phyloP scores from a whole-genome alignment of 2,113 vertebrate species.

The Fregetta grallaria region DNA sequence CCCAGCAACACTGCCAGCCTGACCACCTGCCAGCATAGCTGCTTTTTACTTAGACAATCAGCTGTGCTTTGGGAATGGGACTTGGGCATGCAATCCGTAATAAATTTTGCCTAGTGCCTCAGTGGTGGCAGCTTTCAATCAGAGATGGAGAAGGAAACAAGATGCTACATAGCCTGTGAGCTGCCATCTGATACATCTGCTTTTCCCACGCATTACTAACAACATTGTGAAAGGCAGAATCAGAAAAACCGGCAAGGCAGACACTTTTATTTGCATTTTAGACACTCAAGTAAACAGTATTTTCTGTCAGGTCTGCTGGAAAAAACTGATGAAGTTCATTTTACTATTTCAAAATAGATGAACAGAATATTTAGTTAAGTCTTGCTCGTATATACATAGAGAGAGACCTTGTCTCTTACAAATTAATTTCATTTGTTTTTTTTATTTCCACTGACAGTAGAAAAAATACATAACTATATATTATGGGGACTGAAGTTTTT shows the following conservation, averaged over 20 bases:
- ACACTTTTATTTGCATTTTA: slow-evolving; percentile 7
- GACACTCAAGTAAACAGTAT: not conserved
- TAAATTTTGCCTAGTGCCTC: not conserved
- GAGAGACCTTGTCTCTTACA: not conserved
- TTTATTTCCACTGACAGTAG: slow-evolving; percentile 18
- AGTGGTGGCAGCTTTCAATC: not conserved
- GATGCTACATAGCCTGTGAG: not conserved
- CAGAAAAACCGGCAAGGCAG: not conserved
- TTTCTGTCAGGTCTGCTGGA: not conserved
- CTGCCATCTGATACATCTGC: not conserved
- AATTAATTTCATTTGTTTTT: not conserved
- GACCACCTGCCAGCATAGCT: not conserved
- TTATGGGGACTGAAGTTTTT: slow-evolving; percentile 27
- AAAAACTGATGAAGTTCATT: not conserved
- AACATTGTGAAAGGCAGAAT: not conserved
- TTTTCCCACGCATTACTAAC: not conserved
- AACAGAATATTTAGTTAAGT: not conserved
- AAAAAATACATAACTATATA: not conserved
- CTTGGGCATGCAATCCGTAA: not conserved
- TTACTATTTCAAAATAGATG: not conserved
- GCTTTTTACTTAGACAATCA: not conserved
- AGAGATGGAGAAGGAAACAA: not conserved
- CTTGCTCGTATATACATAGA: not conserved
- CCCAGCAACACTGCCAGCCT: not conserved
- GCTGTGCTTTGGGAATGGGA: not conserved